Conservation (phyloP, 1,140 invertebrate genomes). For the Tetraneura akinire region DNA sequence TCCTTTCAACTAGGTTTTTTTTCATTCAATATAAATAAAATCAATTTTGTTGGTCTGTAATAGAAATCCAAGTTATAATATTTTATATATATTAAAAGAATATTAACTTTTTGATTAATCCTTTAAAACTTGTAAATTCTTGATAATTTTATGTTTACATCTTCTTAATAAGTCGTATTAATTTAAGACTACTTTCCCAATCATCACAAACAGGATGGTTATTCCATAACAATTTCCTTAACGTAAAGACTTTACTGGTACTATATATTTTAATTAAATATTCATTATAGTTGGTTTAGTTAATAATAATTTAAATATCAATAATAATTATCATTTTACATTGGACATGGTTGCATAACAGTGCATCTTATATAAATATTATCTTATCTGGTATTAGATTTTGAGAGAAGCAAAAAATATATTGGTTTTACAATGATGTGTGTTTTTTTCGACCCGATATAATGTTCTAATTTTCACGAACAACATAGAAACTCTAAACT, state of each 20-base stretch:
- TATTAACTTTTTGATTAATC: background rate
- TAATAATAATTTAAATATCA: background rate
- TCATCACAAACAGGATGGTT: background rate
- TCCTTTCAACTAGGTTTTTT: too few species aligned
- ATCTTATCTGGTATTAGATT: too few species aligned
- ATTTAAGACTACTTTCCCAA: background rate
- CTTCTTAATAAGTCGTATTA: conserved; percentile 4
- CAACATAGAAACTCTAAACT: too few species aligned
- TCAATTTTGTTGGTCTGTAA: too few species aligned
- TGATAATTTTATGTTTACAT: background rate
- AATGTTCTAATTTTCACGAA: too few species aligned
- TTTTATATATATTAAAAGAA: background rate
- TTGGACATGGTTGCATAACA: background rate
- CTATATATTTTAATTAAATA: conserved; percentile 8
- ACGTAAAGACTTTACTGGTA: background rate
- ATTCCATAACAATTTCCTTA: background rate
- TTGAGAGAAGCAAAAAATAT: too few species aligned
- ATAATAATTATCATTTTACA: background rate
- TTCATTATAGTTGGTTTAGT: background rate
- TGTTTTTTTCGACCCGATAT: too few species aligned
- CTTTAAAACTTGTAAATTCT: background rate
- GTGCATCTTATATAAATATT: background rate
- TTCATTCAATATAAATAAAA: too few species aligned
- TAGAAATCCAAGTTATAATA: too few species aligned
- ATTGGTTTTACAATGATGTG: too few species aligned